Conservation (phyloP, 2,888 invertebrate genomes). For the Copidosoma aretas region DNA sequence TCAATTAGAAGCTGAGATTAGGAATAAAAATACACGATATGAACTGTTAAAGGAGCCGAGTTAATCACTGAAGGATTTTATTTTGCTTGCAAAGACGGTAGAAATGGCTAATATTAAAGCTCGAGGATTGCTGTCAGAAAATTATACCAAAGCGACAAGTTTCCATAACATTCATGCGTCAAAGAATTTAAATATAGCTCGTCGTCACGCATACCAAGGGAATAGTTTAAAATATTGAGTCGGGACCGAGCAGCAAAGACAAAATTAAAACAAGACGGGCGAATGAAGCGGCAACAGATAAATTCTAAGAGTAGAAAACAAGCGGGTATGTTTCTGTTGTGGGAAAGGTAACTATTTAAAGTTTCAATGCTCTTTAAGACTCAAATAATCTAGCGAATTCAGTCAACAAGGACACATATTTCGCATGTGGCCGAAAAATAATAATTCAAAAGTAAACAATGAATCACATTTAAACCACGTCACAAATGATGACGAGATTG, state of each 20-base stretch:
- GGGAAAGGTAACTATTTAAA: conserved; percentile 21
- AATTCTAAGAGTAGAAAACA: no score
- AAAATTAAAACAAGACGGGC: no score
- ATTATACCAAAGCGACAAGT: background rate
- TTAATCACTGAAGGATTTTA: conserved; percentile 9
- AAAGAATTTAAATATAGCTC: no score
- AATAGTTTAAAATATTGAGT: background rate
- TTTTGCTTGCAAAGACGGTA: conserved; percentile 24
- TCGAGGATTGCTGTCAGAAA: conserved; percentile 4
- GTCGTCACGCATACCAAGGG: background rate
- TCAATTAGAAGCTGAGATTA: conserved; percentile 21
- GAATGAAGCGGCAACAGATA: no score
- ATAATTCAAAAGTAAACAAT: background rate
- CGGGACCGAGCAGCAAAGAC: background rate
- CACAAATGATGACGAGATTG: background rate
- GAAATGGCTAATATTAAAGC: conserved; percentile 20
- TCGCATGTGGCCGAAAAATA: conserved; percentile 17
- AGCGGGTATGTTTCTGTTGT: conserved; percentile 21
- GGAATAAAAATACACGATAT: conserved; percentile 4
- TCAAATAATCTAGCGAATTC: conserved; percentile 31
- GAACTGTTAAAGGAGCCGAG: conserved; percentile 20
- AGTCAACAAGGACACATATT: conserved; percentile 26
- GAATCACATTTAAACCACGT: background rate
- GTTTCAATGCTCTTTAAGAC: conserved; percentile 18
- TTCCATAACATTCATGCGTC: background rate